Evolutionary conservation across 2,888 invertebrate species (phyloP).

Genomic region (Alsophila aescularia): DNA sequence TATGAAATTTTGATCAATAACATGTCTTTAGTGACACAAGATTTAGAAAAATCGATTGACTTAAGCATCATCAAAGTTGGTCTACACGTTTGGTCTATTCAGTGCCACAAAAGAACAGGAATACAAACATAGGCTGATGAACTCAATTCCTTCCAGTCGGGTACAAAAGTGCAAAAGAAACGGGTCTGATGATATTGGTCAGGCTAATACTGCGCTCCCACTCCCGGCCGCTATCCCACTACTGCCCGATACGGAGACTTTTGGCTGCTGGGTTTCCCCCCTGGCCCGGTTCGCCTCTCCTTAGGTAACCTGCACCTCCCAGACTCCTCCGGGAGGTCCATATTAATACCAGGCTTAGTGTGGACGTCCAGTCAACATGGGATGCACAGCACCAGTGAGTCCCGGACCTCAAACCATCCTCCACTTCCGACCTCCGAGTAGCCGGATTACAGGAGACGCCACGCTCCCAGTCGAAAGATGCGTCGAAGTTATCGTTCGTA

Average conservation of each 20-base stretch:
- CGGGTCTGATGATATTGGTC: constrained; percentile 55
- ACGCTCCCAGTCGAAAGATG: constrained; percentile 91
- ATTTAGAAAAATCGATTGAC: too few relatives aligned
- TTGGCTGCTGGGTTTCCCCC: constrained; percentile 99
- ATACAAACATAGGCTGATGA: too few relatives aligned
- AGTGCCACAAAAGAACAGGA: too few relatives aligned
- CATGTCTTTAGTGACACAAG: too few relatives aligned
- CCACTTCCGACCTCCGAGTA: constrained; percentile 95
- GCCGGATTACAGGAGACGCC: constrained; percentile 99
- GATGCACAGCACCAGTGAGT: constrained; percentile 71
- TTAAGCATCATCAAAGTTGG: too few relatives aligned
- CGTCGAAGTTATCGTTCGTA: constrained; percentile 12
- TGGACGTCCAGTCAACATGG: constrained; percentile 94
- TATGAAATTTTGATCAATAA: too few relatives aligned
- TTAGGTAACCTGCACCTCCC: constrained; percentile 91
- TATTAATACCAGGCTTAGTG: constrained; percentile 99
- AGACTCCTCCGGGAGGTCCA: constrained; percentile 95
- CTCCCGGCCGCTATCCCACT: constrained; percentile 99
- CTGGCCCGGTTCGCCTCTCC: constrained; percentile 99
- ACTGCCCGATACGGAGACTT: constrained; percentile 99
- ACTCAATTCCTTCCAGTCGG: too few relatives aligned
- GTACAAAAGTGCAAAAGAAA: constrained; percentile 42
- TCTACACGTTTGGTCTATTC: too few relatives aligned
- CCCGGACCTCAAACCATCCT: constrained; percentile 94
- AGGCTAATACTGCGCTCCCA: constrained; percentile 95